phyloP scores from a whole-genome alignment of 2,888 invertebrate genomes.

The Parascotia fuliginaria region DNA sequence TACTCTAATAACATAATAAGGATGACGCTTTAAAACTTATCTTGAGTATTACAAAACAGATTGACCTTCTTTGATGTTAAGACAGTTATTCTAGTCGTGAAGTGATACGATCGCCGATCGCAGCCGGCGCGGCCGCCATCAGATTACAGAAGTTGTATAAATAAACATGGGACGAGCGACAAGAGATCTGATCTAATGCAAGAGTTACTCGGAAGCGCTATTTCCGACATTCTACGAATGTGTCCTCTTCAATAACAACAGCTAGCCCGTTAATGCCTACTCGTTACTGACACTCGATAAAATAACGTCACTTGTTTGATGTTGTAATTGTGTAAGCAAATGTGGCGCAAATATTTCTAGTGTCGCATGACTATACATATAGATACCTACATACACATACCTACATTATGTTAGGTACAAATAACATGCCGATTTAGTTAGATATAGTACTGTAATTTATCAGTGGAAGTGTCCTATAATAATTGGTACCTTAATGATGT shows the following conservation, averaged over 20 bases:
- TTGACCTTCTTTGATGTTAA: slow-evolving; percentile 36
- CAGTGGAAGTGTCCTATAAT: background rate
- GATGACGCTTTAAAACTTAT: too few relatives aligned
- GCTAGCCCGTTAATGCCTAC: slow-evolving; percentile 21
- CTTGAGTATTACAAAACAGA: slow-evolving; percentile 20
- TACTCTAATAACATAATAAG: too few relatives aligned
- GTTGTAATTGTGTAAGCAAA: slow-evolving; percentile 4
- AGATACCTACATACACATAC: too few relatives aligned
- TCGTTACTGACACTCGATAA: slow-evolving; percentile 17
- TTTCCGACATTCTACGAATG: slow-evolving; percentile 78
- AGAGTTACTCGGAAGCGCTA: slow-evolving; percentile 81
- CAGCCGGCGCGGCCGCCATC: slow-evolving; percentile 55
- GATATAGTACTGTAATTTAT: too few relatives aligned
- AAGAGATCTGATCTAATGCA: slow-evolving; percentile 75
- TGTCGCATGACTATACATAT: background rate
- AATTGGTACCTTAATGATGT: background rate
- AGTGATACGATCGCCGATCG: slow-evolving; percentile 56
- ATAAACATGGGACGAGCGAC: slow-evolving; percentile 56
- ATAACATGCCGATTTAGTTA: too few relatives aligned
- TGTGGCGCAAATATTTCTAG: background rate
- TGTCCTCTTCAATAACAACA: slow-evolving; percentile 61
- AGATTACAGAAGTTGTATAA: slow-evolving; percentile 55
- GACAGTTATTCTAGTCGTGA: slow-evolving; percentile 46
- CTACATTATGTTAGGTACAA: background rate
- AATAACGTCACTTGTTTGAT: slow-evolving; percentile 16